phyloP scores from a whole-genome alignment of 2,888 invertebrate species.

The Scelioninae gen. 2 region DNA sequence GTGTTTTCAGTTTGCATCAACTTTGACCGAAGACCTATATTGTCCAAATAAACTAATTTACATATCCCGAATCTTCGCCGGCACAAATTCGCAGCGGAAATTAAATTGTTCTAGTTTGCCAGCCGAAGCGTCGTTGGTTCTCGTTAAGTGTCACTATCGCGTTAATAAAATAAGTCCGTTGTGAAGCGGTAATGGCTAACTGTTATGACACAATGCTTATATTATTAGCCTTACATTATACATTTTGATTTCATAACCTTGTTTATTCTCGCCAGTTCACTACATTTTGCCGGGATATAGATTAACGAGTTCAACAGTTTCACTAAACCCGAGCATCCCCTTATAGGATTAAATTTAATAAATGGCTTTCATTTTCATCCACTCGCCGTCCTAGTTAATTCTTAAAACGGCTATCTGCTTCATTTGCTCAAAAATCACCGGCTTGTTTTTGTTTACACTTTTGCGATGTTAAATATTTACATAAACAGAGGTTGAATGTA shows the following conservation, averaged over 20 bases:
- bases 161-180: slow-evolving; percentile 40
- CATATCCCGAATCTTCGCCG: slow-evolving; percentile 32
- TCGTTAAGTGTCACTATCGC: slow-evolving; percentile 35
- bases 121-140: slow-evolving; percentile 21
- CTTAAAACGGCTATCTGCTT: slow-evolving; percentile 16
- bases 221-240: slow-evolving; percentile 40
- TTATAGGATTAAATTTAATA: slow-evolving; percentile 37
- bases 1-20: too few relatives aligned
- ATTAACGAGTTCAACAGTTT: slow-evolving; percentile 34
- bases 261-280: slow-evolving; percentile 28
- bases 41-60: slow-evolving; percentile 27
- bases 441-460: too few relatives aligned
- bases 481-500: too few relatives aligned
- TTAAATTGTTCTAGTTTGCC: slow-evolving; percentile 32
- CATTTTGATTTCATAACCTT: slow-evolving; percentile 37
- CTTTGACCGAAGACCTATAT: too few relatives aligned
- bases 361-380: slow-evolving; percentile 18
- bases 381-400: background rate
- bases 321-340: slow-evolving; percentile 13
- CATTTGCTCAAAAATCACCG: too few relatives aligned
- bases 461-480: too few relatives aligned
- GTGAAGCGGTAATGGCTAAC: slow-evolving; percentile 34
- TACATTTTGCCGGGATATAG: slow-evolving; percentile 12
- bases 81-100: slow-evolving; percentile 27
- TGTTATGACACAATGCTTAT: slow-evolving; percentile 42